These are phyloP conservation scores for Popillia japonica DNA, from an alignment of 1,140 invertebrate species.

Conservation along the genomic window DNA sequence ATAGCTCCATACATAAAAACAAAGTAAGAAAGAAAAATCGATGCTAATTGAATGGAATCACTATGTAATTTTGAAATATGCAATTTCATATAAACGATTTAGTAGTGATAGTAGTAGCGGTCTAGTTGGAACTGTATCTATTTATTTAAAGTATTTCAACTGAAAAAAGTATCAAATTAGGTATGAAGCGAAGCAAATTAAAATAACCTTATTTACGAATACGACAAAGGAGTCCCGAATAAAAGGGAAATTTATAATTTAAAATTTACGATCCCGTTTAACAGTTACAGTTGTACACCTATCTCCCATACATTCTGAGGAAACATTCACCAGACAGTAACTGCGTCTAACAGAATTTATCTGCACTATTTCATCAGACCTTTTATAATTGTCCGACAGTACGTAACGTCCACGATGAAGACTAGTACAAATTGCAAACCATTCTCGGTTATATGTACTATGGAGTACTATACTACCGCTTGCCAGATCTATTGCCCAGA, in stretches of 20 bases:
- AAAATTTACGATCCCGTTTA: conserved; percentile 13
- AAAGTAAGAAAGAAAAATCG: too few relatives aligned
- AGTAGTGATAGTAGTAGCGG: too few relatives aligned
- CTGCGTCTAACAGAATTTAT: conserved; percentile 27
- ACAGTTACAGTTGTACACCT: neutral
- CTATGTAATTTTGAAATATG: too few relatives aligned
- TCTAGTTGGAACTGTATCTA: too few relatives aligned
- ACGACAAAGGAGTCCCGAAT: neutral
- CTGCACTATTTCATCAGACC: neutral
- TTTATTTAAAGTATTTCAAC: too few relatives aligned
- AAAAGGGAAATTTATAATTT: neutral
- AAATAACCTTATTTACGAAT: neutral
- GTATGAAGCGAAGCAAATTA: neutral
- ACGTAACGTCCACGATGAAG: conserved; percentile 6
- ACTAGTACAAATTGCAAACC: conserved; percentile 4
- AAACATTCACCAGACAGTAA: neutral
- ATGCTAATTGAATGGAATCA: too few relatives aligned
- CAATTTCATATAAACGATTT: too few relatives aligned
- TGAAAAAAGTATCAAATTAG: neutral
- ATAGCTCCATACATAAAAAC: too few relatives aligned
- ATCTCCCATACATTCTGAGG: neutral
- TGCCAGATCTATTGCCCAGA: neutral
- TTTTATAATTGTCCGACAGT: conserved; percentile 9
- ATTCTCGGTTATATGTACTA: neutral
- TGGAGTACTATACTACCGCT: neutral